These are phyloP conservation scores for Monomorium pharaonis DNA, from an alignment of 1,140 invertebrate species.

Conservation along the genomic window DNA sequence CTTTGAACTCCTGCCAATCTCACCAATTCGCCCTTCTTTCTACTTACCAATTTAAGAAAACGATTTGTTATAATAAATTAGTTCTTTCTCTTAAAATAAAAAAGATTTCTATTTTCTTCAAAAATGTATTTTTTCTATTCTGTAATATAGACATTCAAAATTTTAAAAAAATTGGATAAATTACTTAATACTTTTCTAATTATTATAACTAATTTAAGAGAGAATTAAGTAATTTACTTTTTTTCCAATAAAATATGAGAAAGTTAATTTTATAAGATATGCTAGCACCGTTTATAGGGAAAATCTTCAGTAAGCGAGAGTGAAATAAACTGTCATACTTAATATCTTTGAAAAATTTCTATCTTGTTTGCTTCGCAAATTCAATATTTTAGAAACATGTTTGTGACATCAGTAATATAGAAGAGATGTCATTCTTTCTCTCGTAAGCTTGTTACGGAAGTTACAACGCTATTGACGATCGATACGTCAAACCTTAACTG, in stretches of 20 bases:
- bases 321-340: background rate
- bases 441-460: constrained; percentile 1
- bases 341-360: background rate
- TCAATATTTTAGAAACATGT: background rate
- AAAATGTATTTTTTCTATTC: background rate
- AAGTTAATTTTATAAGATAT: background rate
- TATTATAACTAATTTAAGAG: background rate
- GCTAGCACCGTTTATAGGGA: background rate
- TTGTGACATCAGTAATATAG: background rate
- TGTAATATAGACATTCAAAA: background rate
- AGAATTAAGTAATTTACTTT: background rate
- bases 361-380: background rate
- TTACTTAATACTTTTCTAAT: background rate
- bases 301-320: background rate
- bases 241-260: background rate
- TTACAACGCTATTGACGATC: constrained; percentile 12
- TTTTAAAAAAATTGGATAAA: background rate
- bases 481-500: constrained; percentile 13
- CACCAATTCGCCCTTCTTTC: background rate
- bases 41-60: no score
- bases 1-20: background rate
- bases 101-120: background rate
- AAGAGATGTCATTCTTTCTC: background rate
- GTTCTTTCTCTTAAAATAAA: background rate
- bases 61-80: background rate